Conservation (phyloP, 1,140 invertebrate species). For the Eueides isabella region DNA sequence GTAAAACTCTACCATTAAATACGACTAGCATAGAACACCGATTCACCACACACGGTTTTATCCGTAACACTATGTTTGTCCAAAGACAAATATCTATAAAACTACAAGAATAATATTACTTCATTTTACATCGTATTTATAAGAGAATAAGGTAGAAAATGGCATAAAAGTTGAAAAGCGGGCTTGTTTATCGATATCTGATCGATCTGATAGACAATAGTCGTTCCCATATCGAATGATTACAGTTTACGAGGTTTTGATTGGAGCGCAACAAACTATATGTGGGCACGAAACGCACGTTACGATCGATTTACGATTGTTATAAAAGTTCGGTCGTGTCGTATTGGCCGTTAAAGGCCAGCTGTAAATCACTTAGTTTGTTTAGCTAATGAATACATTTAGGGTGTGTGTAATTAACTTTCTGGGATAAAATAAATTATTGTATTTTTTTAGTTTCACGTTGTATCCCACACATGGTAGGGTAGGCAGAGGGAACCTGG, state of each 20-base stretch:
- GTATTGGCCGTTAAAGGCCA: conserved; percentile 45
- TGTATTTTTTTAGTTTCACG: too few relatives aligned
- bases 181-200: conserved; percentile 40
- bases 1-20: conserved; percentile 38
- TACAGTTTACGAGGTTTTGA: conserved; percentile 72
- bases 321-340: conserved; percentile 53
- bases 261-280: conserved; percentile 70
- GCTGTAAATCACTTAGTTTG: conserved; percentile 56
- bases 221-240: conserved; percentile 75
- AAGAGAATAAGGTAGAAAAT: background rate
- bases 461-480: too few relatives aligned
- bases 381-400: conserved; percentile 45
- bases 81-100: conserved; percentile 47
- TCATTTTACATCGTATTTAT: background rate
- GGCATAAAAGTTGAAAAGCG: conserved; percentile 2
- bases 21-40: conserved; percentile 54
- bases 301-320: conserved; percentile 63
- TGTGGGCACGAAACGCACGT: conserved; percentile 60
- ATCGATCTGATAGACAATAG: conserved; percentile 54
- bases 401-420: conserved; percentile 15
- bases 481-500: too few relatives aligned
- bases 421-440: background rate
- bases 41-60: conserved; percentile 63
- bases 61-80: conserved; percentile 68
- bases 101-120: background rate